Evolutionary conservation across 2,797 vertebrate species (phyloP), one percentile per base, ranked within the genome.

Genomic region (Anguilla obscura): DNA sequence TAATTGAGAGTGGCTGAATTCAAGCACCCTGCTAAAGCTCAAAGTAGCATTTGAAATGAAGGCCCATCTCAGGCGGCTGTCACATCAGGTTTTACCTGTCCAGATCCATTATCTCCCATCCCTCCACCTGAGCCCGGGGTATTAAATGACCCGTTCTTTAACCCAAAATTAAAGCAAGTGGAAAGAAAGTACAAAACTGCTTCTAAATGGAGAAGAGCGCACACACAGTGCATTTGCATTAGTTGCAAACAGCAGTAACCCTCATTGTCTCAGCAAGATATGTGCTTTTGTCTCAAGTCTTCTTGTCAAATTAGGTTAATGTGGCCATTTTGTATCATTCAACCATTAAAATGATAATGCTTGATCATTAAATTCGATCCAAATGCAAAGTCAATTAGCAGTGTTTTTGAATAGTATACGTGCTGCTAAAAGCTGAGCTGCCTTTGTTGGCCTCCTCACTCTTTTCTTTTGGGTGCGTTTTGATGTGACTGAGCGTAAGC

Each of bases 41-140:
- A 76, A 33, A 76, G 71, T 36, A 36, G 71, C 36, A 36, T 83
- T 50, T 48, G 9, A 83, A 50, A 16, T 24, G 40, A 83, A 86
- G n/a, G 36, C 60, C 74, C 52, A 45, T 80, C 74, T 40, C 50
- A 80, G 71, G n/a, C 79, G 52, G 48, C 33, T 82, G 52, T 80
- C 74, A 60, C 74, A 40, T 80, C 86, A 82, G 74, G 56, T 80
- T 82, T 52, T 40, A 12, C 30, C 84, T 85, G 84, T 58, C 54
- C 27, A 14, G 14, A 21, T 36, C 54, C 52, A 82, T 87, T 87
- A 87, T 16, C 74, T 24, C 71, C 18, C 50, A 10, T 21, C 21
- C 74, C 7, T 58, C 36, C 54, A 24, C n/a, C 86, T 60, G 33
- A 82, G 74, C 50, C 54, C 30, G n/a, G 7, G 52, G 27, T 82